Conservation (phyloP, 2,797 vertebrate species). For the Chelonia mydas region DNA sequence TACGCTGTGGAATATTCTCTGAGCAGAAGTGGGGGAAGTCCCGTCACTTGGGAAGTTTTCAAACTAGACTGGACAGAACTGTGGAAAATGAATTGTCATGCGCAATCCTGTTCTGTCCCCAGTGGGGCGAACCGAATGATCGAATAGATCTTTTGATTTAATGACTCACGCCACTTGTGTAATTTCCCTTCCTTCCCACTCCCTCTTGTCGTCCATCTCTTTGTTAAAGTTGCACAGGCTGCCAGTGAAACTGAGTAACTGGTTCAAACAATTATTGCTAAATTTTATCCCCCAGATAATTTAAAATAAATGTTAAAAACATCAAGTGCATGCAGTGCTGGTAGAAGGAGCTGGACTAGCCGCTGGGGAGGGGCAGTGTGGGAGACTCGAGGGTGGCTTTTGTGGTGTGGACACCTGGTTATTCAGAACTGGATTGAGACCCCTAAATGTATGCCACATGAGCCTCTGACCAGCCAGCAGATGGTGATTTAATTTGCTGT, state of each 20-base stretch:
- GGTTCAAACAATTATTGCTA: background rate
- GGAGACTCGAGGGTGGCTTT: background rate
- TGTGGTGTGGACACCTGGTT: accelerated
- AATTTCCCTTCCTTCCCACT: slow-evolving; percentile 35
- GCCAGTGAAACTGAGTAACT: background rate
- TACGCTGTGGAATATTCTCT: background rate
- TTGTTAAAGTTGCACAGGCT: background rate
- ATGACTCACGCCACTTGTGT: slow-evolving; percentile 39
- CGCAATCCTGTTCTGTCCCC: background rate
- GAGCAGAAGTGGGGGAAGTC: background rate
- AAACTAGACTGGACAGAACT: slow-evolving; percentile 17
- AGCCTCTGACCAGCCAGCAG: background rate
- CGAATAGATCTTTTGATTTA: slow-evolving; percentile 34
- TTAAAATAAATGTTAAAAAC: background rate
- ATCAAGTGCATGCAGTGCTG: accelerated
- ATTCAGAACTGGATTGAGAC: background rate
- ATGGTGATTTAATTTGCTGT: background rate
- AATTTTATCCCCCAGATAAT: background rate
- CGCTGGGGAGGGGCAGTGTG: background rate
- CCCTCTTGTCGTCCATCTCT: background rate
- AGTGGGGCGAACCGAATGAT: background rate
- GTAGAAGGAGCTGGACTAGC: background rate
- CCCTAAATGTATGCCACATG: accelerated
- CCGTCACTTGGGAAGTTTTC: background rate
- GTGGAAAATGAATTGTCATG: background rate